A percentile compares a stretch with the other conserved stretches of the same genome.
These are phyloP conservation scores for Cephus runcator DNA, from an alignment of 2,888 invertebrate genomes.

Conservation along the genomic window DNA sequence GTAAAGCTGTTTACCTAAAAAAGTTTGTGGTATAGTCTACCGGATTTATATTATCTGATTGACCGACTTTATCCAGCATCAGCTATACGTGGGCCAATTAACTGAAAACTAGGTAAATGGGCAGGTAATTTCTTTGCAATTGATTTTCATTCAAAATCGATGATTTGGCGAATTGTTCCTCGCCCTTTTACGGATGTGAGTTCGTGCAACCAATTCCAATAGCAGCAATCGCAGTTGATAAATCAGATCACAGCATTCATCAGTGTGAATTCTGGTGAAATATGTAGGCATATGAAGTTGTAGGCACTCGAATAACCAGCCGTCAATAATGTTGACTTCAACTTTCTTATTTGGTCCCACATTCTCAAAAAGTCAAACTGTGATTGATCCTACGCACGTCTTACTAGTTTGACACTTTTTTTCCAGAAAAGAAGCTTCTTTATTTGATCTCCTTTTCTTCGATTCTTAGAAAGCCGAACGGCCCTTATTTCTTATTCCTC, in stretches of 20 bases:
- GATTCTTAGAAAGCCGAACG: background rate
- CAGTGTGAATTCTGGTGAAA: background rate
- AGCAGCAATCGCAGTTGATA: background rate
- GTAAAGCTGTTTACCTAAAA: background rate
- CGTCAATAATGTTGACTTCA: background rate
- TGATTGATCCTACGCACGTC: background rate
- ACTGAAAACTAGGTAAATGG: background rate
- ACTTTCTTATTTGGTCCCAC: background rate
- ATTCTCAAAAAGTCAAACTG: background rate
- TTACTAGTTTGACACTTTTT: background rate
- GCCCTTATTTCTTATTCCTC: background rate
- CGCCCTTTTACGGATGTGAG: background rate
- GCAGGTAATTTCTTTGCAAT: background rate
- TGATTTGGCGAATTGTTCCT: background rate
- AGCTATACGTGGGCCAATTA: background rate
- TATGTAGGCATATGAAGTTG: background rate
- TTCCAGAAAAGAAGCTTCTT: background rate
- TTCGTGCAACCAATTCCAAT: background rate
- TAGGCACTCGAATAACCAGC: no score
- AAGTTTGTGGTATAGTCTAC: background rate
- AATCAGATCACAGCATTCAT: background rate
- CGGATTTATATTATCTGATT: background rate
- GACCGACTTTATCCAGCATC: no score
- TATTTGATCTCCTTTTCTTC: background rate
- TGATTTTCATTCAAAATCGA: background rate